Base-by-base conservation (phyloP, 2,888 invertebrate species). In the Linnaemya tessellans region DNA sequence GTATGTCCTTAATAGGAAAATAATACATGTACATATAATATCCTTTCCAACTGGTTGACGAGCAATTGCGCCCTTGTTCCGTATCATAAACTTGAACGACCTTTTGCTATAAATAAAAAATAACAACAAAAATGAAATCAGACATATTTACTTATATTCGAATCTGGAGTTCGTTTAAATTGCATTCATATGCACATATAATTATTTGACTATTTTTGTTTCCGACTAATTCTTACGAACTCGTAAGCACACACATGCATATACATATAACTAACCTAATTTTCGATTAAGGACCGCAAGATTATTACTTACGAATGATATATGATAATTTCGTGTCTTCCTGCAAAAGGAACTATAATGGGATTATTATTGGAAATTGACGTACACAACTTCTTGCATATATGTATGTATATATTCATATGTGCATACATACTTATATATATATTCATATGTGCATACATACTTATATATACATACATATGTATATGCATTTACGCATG, bases 81-180 rank as follows among this genome's bases (percentile, higher is more conserved):
- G 75, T 77, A 77, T 80, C 80, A 84, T 78, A 84, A 84, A 84
- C 70, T 71, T 84, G 70, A 78, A 84, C 80, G 80, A 80, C 80
- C 65, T 83, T 82, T 80, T 78, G 71, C 78, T 80, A 65, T 20
- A 67, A 65, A 77, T 71, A 75, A 81, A 84, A 78, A 43, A 10
- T 43, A 60, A 82, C 3, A 51, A 8, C 54, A 64, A 25, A 70
- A 71, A 38, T 80, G 30, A 56, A 65, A 75, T 18, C 38, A 20
- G 18, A 18, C 35, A 4, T 60, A 38, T 30, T 30, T 30, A 58
- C 54, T 49, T 11, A 35, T 38, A 38, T 38, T 84, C 64, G 68
- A 84, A 79, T 74, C 56, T 62, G 38, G 68, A 70, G 56, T 64
- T 70, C 64, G 60, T 58, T 38, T 43, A 25, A 54, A 18, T 43